Evolutionary conservation across 2,888 invertebrate genomes (phyloP).

Genomic region (Tenthredo mesomela): DNA sequence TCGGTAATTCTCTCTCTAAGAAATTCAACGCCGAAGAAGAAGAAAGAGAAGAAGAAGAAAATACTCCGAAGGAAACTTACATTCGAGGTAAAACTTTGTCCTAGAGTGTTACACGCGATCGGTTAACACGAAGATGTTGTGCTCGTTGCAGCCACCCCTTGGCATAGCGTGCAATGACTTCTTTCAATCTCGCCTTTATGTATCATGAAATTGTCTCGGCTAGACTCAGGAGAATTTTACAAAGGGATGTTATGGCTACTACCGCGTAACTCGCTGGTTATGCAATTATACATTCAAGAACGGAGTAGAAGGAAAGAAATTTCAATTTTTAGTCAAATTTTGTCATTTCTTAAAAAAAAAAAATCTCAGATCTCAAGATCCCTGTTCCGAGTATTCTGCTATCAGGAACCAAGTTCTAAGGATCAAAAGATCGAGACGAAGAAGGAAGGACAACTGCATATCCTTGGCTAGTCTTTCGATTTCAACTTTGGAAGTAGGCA

Average conservation of each 20-base stretch:
- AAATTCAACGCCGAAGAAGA: background rate
- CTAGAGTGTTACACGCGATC: conserved; percentile 39
- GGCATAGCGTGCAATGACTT: conserved; percentile 11
- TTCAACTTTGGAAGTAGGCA: background rate
- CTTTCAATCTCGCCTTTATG: background rate
- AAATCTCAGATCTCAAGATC: background rate
- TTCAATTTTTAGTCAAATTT: background rate
- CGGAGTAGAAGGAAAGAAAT: background rate
- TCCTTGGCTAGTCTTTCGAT: no score
- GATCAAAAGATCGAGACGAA: background rate
- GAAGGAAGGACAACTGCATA: background rate
- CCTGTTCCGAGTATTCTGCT: background rate
- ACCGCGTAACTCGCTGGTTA: background rate
- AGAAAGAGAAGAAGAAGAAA: conserved; percentile 5
- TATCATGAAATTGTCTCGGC: background rate
- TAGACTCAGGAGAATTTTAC: background rate
- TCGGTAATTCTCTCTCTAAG: background rate
- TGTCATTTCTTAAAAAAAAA: background rate
- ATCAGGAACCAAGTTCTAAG: background rate
- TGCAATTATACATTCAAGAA: background rate
- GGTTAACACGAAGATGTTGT: conserved; percentile 31
- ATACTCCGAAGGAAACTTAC: conserved; percentile 12
- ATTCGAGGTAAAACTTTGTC: conserved; percentile 10
- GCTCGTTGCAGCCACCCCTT: background rate
- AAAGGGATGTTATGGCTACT: background rate